phyloP scores from a whole-genome alignment of 2,797 vertebrate species.

The Yasuhikotakia modesta region DNA sequence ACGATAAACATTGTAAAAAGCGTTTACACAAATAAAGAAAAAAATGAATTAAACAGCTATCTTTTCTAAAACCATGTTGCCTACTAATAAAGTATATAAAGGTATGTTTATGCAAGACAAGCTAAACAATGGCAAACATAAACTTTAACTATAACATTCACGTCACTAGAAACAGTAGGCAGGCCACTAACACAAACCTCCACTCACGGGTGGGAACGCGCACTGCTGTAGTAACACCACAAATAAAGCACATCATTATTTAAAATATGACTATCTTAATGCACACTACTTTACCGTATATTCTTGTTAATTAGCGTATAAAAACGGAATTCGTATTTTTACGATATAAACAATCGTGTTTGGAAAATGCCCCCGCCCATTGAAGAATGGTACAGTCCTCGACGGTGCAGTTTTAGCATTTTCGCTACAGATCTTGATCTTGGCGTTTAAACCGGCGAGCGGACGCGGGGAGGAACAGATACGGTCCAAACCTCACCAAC shows the following conservation, averaged over 20 bases:
- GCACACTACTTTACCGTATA: neutral
- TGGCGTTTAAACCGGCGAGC: slow-evolving; percentile 69
- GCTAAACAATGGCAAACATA: neutral
- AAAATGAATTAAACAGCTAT: too few species aligned
- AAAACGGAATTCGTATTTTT: neutral
- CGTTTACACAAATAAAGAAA: too few species aligned
- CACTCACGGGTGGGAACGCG: neutral
- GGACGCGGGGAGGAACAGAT: slow-evolving; percentile 58
- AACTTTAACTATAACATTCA: neutral
- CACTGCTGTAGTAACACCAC: neutral
- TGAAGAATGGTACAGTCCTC: slow-evolving; percentile 67
- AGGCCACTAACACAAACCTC: neutral
- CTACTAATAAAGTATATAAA: neutral
- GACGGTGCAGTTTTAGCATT: slow-evolving; percentile 76
- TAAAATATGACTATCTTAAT: neutral
- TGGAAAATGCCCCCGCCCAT: slow-evolving; percentile 28
- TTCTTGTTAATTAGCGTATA: slow-evolving; percentile 29
- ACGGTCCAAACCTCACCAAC: slow-evolving; percentile 38
- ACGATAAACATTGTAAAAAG: too few species aligned
- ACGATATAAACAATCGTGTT: neutral
- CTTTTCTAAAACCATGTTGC: too few species aligned
- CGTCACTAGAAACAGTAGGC: neutral
- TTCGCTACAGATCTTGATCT: slow-evolving; percentile 67
- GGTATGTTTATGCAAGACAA: too few species aligned
- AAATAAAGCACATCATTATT: neutral